Percentiles rank a stretch among this genome's conserved stretches.
Evolutionary conservation across 2,797 vertebrate species (phyloP).

Genomic region (Sebastes itinus): DNA sequence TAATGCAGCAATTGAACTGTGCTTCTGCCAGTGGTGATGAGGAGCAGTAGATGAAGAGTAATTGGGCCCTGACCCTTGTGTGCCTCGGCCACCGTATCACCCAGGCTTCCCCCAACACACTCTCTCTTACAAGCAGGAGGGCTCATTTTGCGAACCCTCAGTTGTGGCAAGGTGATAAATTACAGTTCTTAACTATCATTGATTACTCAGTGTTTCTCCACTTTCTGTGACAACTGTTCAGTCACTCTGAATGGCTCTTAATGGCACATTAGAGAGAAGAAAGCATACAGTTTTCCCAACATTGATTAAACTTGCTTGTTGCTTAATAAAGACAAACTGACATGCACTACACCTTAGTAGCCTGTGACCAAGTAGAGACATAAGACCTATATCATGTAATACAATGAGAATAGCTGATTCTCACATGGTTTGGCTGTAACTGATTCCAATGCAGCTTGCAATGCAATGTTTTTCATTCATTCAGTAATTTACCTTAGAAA

Average conservation of each 20-base stretch:
- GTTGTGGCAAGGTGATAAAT: slow-evolving; percentile 99
- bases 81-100: slow-evolving; percentile 68
- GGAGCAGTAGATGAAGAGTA: slow-evolving; percentile 85
- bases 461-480: not conserved
- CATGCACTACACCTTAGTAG: slow-evolving; percentile 69
- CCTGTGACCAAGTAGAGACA: slow-evolving; percentile 67
- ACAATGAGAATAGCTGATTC: slow-evolving; percentile 15
- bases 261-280: slow-evolving; percentile 91
- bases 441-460: not conserved
- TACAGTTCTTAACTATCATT: slow-evolving; percentile 97
- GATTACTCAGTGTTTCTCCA: slow-evolving; percentile 95
- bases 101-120: slow-evolving; percentile 64
- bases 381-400: slow-evolving; percentile 59
- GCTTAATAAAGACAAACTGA: slow-evolving; percentile 90
- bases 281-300: slow-evolving; percentile 78
- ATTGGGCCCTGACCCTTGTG: slow-evolving; percentile 82
- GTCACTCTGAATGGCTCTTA: slow-evolving; percentile 93
- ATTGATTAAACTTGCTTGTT: slow-evolving; percentile 87
- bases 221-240: slow-evolving; percentile 93
- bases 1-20: slow-evolving; percentile 83
- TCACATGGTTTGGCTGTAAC: slow-evolving; percentile 3
- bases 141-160: slow-evolving; percentile 83
- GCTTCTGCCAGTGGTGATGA: slow-evolving; percentile 81
- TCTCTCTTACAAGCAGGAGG: slow-evolving; percentile 59
- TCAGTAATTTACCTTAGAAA: not conserved